Evolutionary conservation across 2,113 vertebrate genomes (phyloP).

Genomic region (Rousettus leschenaultii): DNA sequence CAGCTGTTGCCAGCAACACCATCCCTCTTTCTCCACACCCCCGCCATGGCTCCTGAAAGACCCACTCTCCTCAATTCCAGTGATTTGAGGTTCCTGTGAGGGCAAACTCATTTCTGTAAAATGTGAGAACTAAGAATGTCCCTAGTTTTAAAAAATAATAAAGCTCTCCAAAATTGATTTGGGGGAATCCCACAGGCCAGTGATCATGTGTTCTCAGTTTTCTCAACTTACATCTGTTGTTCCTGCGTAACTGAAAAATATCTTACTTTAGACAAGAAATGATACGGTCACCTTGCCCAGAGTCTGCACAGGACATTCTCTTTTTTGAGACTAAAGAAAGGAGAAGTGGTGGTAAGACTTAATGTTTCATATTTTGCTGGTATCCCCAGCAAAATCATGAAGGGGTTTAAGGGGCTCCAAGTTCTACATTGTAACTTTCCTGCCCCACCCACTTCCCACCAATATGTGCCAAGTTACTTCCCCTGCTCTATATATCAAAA

Average conservation of each 20-base stretch:
- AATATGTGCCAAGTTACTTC: neutral
- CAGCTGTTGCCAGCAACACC: neutral
- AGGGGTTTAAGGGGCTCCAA: neutral
- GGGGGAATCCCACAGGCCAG: rapidly evolving
- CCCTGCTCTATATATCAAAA: neutral
- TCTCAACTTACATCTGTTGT: neutral
- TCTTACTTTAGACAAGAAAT: neutral
- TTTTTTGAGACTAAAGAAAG: neutral
- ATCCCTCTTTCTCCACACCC: neutral
- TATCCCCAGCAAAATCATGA: neutral
- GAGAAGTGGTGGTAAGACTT: neutral
- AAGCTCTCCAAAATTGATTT: neutral
- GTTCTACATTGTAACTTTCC: neutral
- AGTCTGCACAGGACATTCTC: neutral
- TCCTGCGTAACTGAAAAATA: neutral
- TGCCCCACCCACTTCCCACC: neutral
- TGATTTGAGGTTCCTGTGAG: too few relatives aligned
- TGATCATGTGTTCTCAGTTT: neutral
- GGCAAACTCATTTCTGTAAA: neutral
- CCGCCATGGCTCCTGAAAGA: neutral
- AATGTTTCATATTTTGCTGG: neutral
- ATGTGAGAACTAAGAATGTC: neutral
- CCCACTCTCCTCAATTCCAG: neutral
- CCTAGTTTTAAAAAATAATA: neutral
- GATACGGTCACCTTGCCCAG: neutral